These are phyloP conservation scores for Chydorus sphaericus DNA, from an alignment of 2,888 invertebrate genomes.

Conservation along the genomic window DNA sequence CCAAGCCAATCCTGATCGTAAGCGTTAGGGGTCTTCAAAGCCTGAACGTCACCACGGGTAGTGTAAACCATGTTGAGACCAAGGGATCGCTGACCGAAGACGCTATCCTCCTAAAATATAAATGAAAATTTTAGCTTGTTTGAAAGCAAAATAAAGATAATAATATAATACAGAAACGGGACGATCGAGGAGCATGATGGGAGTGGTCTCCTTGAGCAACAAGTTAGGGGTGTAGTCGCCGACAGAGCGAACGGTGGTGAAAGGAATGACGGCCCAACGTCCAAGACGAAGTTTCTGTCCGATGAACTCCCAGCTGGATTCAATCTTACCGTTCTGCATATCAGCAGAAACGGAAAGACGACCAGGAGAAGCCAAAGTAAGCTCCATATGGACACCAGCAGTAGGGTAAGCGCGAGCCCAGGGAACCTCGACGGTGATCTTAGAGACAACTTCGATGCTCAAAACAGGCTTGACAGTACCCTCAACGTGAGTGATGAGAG, in stretches of 20 bases:
- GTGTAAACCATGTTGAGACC: slow-evolving; percentile 1
- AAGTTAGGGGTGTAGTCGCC: slow-evolving; percentile 12
- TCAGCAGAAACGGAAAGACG: slow-evolving; percentile 4
- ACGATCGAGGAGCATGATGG: not conserved
- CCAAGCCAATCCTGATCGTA: slow-evolving; percentile 6
- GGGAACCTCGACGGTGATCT: slow-evolving; percentile 12
- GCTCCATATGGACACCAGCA: slow-evolving; percentile 11
- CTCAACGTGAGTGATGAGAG: not conserved
- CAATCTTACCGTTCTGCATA: slow-evolving; percentile 1
- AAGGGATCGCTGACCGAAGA: not conserved
- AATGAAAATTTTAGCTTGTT: not conserved
- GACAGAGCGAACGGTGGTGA: slow-evolving; percentile 8
- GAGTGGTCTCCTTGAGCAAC: slow-evolving; percentile 6
- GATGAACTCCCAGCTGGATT: slow-evolving; percentile 6
- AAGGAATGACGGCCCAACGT: slow-evolving; percentile 9
- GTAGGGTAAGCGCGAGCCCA: slow-evolving; percentile 6
- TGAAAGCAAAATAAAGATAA: not conserved
- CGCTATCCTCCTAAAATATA: not conserved
- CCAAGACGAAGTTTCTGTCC: slow-evolving; percentile 5
- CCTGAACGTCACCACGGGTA: slow-evolving; percentile 10
- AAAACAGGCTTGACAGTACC: slow-evolving; percentile 4
- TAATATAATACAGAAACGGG: not conserved
- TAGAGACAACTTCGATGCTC: slow-evolving; percentile 1
- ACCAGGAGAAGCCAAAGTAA: slow-evolving; percentile 10
- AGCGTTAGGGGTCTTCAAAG: slow-evolving; percentile 2